These are phyloP conservation scores for Echiichthys vipera DNA, from an alignment of 2,797 vertebrate genomes.

Conservation along the genomic window DNA sequence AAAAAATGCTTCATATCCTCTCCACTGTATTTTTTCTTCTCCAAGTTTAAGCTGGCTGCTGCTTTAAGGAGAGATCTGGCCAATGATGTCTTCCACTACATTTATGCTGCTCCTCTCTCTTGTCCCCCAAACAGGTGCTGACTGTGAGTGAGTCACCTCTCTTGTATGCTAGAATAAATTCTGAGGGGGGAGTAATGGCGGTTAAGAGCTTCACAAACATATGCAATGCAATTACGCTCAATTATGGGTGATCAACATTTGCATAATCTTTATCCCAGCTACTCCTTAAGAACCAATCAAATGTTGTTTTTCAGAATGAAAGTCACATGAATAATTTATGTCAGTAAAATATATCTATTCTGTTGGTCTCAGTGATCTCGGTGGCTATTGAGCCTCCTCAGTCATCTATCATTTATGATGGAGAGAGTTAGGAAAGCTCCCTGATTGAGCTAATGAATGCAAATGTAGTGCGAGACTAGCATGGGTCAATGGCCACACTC, in stretches of 20 bases:
- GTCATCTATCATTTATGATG: slow-evolving; percentile 82
- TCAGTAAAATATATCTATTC: slow-evolving; percentile 76
- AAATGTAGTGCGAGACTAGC: slow-evolving; percentile 72
- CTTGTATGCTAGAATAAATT: slow-evolving; percentile 53
- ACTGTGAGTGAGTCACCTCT: slow-evolving; percentile 60
- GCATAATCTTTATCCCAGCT: slow-evolving; percentile 80
- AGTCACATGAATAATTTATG: slow-evolving; percentile 79
- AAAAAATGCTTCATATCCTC: not conserved
- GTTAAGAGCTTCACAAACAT: slow-evolving; percentile 78
- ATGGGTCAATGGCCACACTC: slow-evolving; percentile 75
- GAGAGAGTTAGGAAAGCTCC: slow-evolving; percentile 74
- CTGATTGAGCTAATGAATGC: slow-evolving; percentile 83
- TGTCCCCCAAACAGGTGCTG: slow-evolving; percentile 65
- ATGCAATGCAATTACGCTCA: slow-evolving; percentile 81
- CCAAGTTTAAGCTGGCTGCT: slow-evolving; percentile 25
- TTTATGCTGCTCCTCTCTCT: slow-evolving; percentile 30
- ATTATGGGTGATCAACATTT: slow-evolving; percentile 81
- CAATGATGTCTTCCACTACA: slow-evolving; percentile 35
- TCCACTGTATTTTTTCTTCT: not conserved
- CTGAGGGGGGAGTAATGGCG: slow-evolving; percentile 55
- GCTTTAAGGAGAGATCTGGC: slow-evolving; percentile 32
- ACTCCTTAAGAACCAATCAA: slow-evolving; percentile 77
- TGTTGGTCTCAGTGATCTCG: slow-evolving; percentile 66
- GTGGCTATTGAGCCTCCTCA: slow-evolving; percentile 68
- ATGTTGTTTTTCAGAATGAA: slow-evolving; percentile 72